Evolutionary conservation across 2,797 vertebrate genomes (phyloP).

Genomic region (Syndactyla subalaris): DNA sequence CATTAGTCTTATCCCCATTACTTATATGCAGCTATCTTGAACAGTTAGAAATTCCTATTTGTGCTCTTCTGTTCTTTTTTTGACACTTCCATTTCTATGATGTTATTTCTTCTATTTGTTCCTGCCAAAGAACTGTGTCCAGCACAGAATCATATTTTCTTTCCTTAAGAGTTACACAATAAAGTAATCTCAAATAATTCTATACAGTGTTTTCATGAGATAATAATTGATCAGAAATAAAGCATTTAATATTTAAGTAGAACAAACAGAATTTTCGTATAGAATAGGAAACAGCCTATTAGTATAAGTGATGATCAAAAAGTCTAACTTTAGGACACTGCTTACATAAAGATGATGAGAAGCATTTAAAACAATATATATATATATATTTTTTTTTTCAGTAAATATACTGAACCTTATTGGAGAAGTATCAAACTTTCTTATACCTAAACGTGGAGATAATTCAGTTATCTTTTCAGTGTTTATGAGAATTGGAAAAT

Average conservation of each 20-base stretch:
- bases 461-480: neutral
- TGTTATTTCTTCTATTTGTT: neutral
- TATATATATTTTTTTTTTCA: neutral
- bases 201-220: neutral
- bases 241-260: neutral
- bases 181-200: neutral
- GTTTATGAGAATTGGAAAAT: neutral
- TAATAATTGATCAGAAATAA: neutral
- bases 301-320: neutral
- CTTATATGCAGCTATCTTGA: constrained; percentile 2
- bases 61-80: neutral
- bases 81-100: neutral
- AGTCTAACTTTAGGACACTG: neutral
- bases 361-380: neutral
- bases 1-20: neutral
- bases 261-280: neutral
- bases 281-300: neutral
- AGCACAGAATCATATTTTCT: neutral
- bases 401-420: neutral
- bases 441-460: neutral
- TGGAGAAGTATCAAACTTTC: neutral
- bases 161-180: neutral
- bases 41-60: neutral
- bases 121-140: neutral
- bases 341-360: neutral